A percentile compares a stretch with the other conserved stretches of the same genome.
Evolutionary conservation across 2,113 vertebrate species (phyloP).

Genomic region (Leucoraja erinaceus): DNA sequence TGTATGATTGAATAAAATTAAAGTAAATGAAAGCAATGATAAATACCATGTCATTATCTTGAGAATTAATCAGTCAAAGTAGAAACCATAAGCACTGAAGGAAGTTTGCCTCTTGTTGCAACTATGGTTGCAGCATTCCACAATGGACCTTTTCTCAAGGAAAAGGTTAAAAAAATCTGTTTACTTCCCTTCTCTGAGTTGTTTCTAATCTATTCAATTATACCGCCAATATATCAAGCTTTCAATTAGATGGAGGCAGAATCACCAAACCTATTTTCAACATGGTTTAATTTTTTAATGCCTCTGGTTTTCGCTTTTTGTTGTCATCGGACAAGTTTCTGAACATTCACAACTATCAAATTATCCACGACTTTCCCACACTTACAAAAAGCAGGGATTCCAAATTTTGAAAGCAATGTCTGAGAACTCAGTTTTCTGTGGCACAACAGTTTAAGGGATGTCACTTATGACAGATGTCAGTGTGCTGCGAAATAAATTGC

Average conservation of each 20-base stretch:
- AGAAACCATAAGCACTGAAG: background rate
- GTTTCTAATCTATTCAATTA: background rate
- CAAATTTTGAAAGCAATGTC: too few species aligned
- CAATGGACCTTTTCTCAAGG: background rate
- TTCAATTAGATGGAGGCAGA: constrained; percentile 17
- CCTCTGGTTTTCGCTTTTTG: background rate
- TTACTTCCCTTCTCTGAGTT: background rate
- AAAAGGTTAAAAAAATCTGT: background rate
- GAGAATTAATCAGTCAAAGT: background rate
- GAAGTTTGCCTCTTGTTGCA: background rate
- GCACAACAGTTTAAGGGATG: background rate
- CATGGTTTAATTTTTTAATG: background rate
- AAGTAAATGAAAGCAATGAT: background rate
- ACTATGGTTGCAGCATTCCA: background rate
- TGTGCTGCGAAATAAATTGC: constrained; percentile 19
- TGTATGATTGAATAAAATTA: background rate
- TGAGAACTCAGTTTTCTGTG: background rate
- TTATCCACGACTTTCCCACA: background rate
- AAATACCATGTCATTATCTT: background rate
- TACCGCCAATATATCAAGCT: background rate
- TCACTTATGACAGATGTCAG: constrained; percentile 26
- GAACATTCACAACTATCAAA: background rate
- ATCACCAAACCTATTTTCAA: background rate
- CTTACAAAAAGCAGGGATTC: background rate
- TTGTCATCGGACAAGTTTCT: background rate